Evolutionary conservation across 2,797 vertebrate genomes (phyloP), one percentile per base, ranked within the genome.

Genomic region (Poeciliopsis infans): DNA sequence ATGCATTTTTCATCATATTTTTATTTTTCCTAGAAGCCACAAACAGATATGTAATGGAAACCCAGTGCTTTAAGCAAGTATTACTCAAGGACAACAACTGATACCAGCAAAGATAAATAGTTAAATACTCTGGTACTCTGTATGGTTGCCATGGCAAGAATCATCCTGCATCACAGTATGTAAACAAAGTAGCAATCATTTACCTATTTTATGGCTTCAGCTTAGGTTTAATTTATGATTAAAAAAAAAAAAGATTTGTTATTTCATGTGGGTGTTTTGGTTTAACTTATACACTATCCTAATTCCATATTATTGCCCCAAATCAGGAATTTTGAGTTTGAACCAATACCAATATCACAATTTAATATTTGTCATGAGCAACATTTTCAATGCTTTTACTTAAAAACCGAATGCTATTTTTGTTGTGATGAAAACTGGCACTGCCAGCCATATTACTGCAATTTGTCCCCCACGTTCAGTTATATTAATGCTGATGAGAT

Each of bases 121-220:
- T 23, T 66, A 77, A 46, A 47, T 83, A 47, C 15, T 86, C 3
- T 84, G 79, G 85, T 74, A 76, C 79, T 36, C 25, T 64, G n/a
- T 7, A 55, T 12, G 10, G 20, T 39, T 47, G 61, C 53, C 0
- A 36, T 70, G 10, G 31, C 33, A 57, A 46, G 5, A 76, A 68
- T 41, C 59, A 57, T 36, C 75, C 59, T 4, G 72, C 31, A 79
- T 51, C 33, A 25, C 25, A 68, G n/a, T 25, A 79, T 69, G 55
- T 46, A 0, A 59, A 51, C n/a, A 86, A 70, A 11, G 39, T 36
- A 12, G 70, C 31, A 74, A 79, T 45, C 4, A 41, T 7, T 75
- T 15, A 55, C 57, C 74, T 53, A 74, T 53, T 79, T 16, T 33
- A 81, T 71, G 2, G 4, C n/a, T 41, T 68, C 2, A 68, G 18